phyloP scores from a whole-genome alignment of 2,888 invertebrate species.

The Teinopalpus imperialis region DNA sequence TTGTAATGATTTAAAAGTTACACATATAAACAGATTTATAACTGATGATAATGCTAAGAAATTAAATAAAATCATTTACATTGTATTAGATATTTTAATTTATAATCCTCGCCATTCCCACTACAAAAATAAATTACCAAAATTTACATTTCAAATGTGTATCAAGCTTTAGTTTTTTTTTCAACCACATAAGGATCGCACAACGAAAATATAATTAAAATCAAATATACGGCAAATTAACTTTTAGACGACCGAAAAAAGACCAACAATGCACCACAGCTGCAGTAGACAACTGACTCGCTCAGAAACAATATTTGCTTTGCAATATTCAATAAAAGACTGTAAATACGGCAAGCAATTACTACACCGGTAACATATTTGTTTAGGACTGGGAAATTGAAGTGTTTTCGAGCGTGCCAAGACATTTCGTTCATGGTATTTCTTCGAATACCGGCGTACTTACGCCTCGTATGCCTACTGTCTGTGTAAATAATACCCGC shows the following conservation, averaged over 20 bases:
- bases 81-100: too few relatives aligned
- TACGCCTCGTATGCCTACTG: conserved; percentile 49
- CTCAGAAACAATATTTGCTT: conserved; percentile 76
- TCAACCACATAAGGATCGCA: conserved; percentile 7
- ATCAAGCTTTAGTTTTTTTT: conserved; percentile 25
- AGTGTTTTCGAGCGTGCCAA: conserved; percentile 75
- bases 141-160: too few relatives aligned
- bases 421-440: conserved; percentile 68
- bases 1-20: too few relatives aligned
- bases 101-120: too few relatives aligned
- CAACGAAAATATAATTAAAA: conserved; percentile 47
- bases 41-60: too few relatives aligned
- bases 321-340: conserved; percentile 78
- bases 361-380: conserved; percentile 77
- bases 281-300: conserved; percentile 75
- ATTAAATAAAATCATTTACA: too few relatives aligned
- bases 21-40: too few relatives aligned
- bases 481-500: conserved; percentile 68
- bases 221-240: conserved; percentile 70
- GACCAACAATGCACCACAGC: conserved; percentile 49
- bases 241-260: conserved; percentile 51
- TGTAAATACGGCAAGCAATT: conserved; percentile 78
- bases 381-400: conserved; percentile 78
- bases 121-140: too few relatives aligned
- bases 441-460: conserved; percentile 42